Conservation (phyloP, 2,888 invertebrate genomes). For the Polydrusus tereticollis region DNA sequence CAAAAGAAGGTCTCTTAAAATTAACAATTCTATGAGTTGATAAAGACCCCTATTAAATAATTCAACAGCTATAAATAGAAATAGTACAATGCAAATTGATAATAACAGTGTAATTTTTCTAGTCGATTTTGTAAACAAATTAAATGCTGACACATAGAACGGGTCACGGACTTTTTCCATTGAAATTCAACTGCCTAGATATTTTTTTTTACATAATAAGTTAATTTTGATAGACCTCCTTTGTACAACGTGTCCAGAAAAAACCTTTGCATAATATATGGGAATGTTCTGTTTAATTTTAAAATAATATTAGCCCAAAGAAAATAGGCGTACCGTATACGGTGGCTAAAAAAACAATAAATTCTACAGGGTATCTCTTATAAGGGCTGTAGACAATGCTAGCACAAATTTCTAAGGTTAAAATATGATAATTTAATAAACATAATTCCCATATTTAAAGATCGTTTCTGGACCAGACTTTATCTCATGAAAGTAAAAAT, state of each 20-base stretch:
- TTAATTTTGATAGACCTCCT: constrained; percentile 20
- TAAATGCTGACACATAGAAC: neutral
- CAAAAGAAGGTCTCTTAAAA: constrained; percentile 19
- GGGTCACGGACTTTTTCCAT: neutral
- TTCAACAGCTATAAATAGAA: neutral
- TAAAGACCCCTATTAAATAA: neutral
- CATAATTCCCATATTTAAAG: too few species aligned
- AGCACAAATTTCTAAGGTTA: too few species aligned
- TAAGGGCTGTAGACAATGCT: too few species aligned
- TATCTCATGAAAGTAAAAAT: constrained; percentile 18
- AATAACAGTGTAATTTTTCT: neutral
- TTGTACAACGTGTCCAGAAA: too few species aligned
- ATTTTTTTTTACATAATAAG: neutral
- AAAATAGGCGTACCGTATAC: too few species aligned
- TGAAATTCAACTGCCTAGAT: neutral
- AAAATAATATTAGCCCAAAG: too few species aligned
- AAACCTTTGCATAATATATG: too few species aligned
- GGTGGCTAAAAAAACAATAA: too few species aligned
- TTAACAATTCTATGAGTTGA: neutral
- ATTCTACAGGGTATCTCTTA: too few species aligned
- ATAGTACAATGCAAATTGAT: neutral
- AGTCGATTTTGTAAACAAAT: neutral
- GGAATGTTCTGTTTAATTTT: too few species aligned
- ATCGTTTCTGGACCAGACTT: too few species aligned
- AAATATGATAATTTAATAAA: too few species aligned